Conservation (phyloP, 2,888 invertebrate species). For the Encarsia formosa region DNA sequence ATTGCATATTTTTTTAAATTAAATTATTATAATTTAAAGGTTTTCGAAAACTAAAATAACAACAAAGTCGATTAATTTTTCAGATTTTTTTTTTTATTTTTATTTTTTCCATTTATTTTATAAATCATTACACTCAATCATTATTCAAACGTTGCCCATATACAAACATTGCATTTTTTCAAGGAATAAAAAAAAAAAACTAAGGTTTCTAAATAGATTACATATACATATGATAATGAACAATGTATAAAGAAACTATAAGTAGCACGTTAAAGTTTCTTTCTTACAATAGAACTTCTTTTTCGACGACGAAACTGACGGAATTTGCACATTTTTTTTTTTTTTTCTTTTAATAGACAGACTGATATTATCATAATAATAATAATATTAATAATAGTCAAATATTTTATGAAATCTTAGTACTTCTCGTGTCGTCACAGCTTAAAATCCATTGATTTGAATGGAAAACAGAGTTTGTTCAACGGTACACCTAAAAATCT, state of each 20-base stretch:
- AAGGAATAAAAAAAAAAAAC: constrained; percentile 29
- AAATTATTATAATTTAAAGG: neutral
- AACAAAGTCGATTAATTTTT: neutral
- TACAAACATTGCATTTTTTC: constrained; percentile 49
- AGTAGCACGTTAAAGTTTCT: neutral
- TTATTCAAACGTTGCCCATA: constrained; percentile 49
- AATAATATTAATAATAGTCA: too few relatives aligned
- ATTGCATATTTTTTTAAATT: too few relatives aligned
- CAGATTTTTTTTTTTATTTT: constrained; percentile 13
- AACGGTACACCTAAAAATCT: too few relatives aligned
- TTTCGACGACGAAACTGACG: neutral
- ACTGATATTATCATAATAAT: too few relatives aligned
- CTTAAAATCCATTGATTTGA: too few relatives aligned
- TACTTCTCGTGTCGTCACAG: too few relatives aligned
- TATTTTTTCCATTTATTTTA: constrained; percentile 43
- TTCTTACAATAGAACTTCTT: too few relatives aligned
- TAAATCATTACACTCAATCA: constrained; percentile 49
- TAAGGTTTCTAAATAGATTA: constrained; percentile 1
- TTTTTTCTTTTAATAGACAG: too few relatives aligned
- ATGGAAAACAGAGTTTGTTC: too few relatives aligned
- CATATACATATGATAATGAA: constrained; percentile 18
- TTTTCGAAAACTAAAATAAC: neutral
- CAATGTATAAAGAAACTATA: constrained; percentile 10
- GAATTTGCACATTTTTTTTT: neutral
- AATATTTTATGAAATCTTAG: too few relatives aligned